These are phyloP conservation scores for Notarius quadriscutis DNA, from an alignment of 2,113 vertebrate species.

Conservation along the genomic window DNA sequence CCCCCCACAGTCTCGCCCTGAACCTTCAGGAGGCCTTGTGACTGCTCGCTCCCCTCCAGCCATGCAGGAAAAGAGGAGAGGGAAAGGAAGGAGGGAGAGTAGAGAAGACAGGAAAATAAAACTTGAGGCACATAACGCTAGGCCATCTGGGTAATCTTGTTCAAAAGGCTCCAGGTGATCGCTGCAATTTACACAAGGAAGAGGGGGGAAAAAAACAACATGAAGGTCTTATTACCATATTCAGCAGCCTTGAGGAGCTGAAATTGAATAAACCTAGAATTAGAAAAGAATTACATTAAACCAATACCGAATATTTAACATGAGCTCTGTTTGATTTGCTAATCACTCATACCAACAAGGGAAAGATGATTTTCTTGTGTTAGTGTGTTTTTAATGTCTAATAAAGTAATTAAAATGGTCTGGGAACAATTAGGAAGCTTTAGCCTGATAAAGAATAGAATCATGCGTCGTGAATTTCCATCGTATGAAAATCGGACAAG, in stretches of 20 bases:
- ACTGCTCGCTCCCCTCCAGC: conserved; percentile 64
- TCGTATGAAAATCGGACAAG: background rate
- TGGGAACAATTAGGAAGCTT: background rate
- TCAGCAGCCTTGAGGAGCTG: conserved; percentile 75
- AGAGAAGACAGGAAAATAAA: conserved; percentile 72
- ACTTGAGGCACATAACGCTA: conserved; percentile 77
- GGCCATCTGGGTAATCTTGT: conserved; percentile 82
- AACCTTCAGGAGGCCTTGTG: conserved; percentile 72
- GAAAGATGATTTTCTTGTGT: conserved; percentile 1
- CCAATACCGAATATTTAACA: conserved; percentile 79
- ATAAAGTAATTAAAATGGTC: background rate
- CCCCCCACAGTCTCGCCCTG: conserved; percentile 67
- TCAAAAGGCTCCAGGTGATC: conserved; percentile 79
- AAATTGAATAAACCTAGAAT: conserved; percentile 80
- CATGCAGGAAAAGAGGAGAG: conserved; percentile 70
- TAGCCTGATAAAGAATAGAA: background rate
- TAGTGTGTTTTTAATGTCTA: background rate
- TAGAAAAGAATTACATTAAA: conserved; percentile 80
- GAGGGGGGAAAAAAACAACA: conserved; percentile 49
- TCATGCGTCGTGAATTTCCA: background rate
- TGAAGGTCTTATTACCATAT: conserved; percentile 76
- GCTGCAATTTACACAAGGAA: conserved; percentile 78
- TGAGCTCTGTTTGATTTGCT: conserved; percentile 72
- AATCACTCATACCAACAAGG: conserved; percentile 51
- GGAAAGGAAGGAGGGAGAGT: conserved; percentile 45